Base-by-base conservation (phyloP, 2,888 invertebrate species). In the Phyto melanocephala region DNA sequence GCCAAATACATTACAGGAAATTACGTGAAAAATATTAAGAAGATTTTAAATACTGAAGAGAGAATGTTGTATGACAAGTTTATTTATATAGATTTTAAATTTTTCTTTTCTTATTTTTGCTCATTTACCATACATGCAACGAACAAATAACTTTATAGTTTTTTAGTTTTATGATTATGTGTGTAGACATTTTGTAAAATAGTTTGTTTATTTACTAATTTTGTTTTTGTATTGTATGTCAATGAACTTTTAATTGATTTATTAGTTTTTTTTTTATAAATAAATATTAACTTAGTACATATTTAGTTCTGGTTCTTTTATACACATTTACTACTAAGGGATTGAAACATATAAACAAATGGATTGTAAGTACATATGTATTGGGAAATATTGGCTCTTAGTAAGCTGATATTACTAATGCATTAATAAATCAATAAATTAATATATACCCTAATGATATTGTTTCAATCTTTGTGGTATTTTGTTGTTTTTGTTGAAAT, bases 51-150 rank as follows among this genome's bases (percentile, higher is more conserved):
- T 7, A 17, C 22, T 40, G 3, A 37, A 37, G 22, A 3, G 37
- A 60, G 58, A 60, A 60, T 60, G 58, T 40, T 40, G 58, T 60
- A n/a, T 40, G 37, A 60, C 58, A 60, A 22, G 58, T 60, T 60
- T 37, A n/a, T n/a, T n/a, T n/a, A n/a, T n/a, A n/a, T n/a, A n/a
- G n/a, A n/a, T n/a, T n/a, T n/a, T n/a, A n/a, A n/a, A n/a, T n/a
- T n/a, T n/a, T n/a, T n/a, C n/a, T n/a, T n/a, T n/a, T n/a, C n/a
- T n/a, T n/a, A n/a, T n/a, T n/a, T n/a, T n/a, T n/a, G n/a, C n/a
- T n/a, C n/a, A n/a, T n/a, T n/a, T n/a, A n/a, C n/a, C n/a, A n/a
- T n/a, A n/a, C n/a, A n/a, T n/a, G n/a, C n/a, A n/a, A n/a, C n/a
- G n/a, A n/a, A n/a, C n/a, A n/a, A n/a, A n/a, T n/a, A n/a, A n/a